Conservation (phyloP, 2,797 vertebrate species). For the Euphonia xanthogaster region DNA sequence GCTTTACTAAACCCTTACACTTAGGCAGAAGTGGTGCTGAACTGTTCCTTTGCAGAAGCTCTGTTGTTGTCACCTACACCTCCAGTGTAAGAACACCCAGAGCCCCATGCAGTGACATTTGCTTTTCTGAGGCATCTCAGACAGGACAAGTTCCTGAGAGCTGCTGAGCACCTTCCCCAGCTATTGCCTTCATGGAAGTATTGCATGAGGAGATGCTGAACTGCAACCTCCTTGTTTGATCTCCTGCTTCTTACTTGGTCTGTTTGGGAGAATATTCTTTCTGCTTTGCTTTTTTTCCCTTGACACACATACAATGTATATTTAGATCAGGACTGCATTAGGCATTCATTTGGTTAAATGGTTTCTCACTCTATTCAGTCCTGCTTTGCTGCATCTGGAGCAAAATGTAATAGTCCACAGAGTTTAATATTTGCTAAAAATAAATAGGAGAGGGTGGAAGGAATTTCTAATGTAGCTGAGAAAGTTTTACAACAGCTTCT, state of each 20-base stretch:
- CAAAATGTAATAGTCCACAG: not conserved
- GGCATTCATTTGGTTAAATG: not conserved
- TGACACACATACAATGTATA: not conserved
- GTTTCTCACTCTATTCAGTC: not conserved
- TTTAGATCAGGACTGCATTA: not conserved
- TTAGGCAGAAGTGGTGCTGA: not conserved
- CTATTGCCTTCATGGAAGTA: not conserved
- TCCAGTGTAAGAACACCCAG: not conserved
- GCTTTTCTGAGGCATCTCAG: not conserved
- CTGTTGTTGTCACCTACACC: not conserved
- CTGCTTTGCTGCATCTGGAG: not conserved
- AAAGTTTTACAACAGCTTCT: not conserved
- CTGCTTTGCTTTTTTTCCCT: not conserved
- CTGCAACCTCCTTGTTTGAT: not conserved
- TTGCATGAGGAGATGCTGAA: not conserved
- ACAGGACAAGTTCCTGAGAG: not conserved
- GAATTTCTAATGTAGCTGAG: not conserved
- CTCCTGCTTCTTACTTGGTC: not conserved
- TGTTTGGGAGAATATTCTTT: not conserved
- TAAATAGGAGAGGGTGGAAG: not conserved
- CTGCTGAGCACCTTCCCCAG: not conserved
- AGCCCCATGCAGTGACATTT: not conserved
- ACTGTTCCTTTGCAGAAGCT: not conserved
- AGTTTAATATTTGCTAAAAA: constrained; percentile 7
- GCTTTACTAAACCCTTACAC: not conserved